These are phyloP conservation scores for Phyllotis vaccarum DNA, from an alignment of 2,797 vertebrate species.

Conservation along the genomic window DNA sequence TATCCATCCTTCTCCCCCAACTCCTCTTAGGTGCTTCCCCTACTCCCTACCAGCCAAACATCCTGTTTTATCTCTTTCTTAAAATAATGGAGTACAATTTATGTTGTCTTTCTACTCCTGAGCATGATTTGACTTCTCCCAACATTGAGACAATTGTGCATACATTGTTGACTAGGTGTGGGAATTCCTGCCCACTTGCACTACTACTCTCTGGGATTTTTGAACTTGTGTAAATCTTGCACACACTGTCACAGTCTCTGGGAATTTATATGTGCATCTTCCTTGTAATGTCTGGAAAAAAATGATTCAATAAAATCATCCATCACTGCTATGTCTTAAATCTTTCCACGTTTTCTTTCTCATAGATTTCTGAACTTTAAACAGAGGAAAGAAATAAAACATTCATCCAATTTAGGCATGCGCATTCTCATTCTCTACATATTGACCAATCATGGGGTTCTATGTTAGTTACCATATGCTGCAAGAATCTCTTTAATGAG, in stretches of 20 bases:
- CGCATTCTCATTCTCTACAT: too few species aligned
- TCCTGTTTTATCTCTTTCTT: background rate
- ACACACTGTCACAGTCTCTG: background rate
- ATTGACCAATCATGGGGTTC: background rate
- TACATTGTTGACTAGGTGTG: background rate
- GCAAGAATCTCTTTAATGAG: background rate
- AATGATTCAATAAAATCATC: background rate
- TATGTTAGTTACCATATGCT: background rate
- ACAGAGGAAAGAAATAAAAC: background rate
- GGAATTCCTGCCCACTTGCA: background rate
- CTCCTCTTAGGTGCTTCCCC: background rate
- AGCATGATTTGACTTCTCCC: background rate
- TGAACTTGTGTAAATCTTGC: background rate
- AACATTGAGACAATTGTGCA: background rate
- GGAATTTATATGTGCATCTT: background rate
- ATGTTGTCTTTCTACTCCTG: background rate
- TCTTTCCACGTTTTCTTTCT: background rate
- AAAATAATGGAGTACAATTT: background rate
- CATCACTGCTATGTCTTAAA: background rate
- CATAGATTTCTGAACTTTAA: background rate
- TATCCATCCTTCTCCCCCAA: background rate
- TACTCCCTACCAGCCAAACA: too few species aligned
- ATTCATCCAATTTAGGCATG: background rate
- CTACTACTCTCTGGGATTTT: too few species aligned
- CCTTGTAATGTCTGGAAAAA: background rate